phyloP scores from a whole-genome alignment of 2,888 invertebrate genomes.

The Cephus rjabovi region DNA sequence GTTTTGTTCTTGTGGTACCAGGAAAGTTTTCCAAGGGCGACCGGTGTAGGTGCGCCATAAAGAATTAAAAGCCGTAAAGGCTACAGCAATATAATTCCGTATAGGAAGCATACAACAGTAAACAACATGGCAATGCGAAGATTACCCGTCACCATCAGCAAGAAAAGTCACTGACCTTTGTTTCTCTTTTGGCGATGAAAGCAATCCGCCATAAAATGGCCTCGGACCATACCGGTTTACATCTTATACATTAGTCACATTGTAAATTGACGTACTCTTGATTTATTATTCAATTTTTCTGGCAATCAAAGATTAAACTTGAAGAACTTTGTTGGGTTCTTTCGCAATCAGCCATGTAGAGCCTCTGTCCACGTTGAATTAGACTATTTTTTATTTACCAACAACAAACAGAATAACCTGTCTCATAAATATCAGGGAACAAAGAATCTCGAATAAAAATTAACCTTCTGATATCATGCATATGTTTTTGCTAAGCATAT shows the following conservation, averaged over 20 bases:
- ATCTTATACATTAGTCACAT: not conserved
- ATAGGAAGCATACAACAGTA: not conserved
- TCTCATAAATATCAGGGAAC: not conserved
- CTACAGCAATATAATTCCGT: not conserved
- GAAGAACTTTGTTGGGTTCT: not conserved
- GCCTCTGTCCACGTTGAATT: not conserved
- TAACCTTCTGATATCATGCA: no score
- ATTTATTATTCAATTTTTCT: not conserved
- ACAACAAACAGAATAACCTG: not conserved
- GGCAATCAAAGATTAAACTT: not conserved
- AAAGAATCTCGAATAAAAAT: not conserved
- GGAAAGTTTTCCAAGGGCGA: not conserved
- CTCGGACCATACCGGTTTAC: not conserved
- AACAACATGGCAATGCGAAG: not conserved
- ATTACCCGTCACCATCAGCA: not conserved
- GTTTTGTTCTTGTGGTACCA: not conserved
- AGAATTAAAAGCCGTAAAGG: not conserved
- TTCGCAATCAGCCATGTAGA: not conserved
- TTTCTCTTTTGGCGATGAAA: not conserved
- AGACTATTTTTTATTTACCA: not conserved
- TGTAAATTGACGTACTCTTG: not conserved
- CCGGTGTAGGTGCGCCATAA: not conserved
- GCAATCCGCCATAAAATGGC: not conserved
- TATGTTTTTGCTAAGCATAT: not conserved
- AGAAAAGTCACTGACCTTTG: not conserved